A percentile compares a stretch with the other conserved stretches of the same genome.
Evolutionary conservation across 2,888 invertebrate genomes (phyloP).

Genomic region (Plagiodera versicolora): DNA sequence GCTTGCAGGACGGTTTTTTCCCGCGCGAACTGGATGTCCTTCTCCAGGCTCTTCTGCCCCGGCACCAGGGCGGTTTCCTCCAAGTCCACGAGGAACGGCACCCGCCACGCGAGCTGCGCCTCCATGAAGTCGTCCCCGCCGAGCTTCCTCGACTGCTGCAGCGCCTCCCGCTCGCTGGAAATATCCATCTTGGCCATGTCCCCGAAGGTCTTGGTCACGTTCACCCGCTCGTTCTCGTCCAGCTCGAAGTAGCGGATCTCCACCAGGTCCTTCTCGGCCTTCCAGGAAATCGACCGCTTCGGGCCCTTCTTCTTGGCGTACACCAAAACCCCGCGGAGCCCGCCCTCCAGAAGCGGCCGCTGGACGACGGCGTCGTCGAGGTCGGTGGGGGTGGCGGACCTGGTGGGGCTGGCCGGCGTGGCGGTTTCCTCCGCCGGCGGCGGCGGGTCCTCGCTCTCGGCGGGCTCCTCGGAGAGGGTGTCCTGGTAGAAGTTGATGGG

Average conservation of each 20-base stretch:
- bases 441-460: conserved; percentile 33
- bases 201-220: conserved; percentile 88
- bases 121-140: conserved; percentile 80
- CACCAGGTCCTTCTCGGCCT: conserved; percentile 76
- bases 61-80: conserved; percentile 67
- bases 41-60: conserved; percentile 83
- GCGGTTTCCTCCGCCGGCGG: no score
- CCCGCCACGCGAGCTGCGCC: conserved; percentile 76
- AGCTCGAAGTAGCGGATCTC: conserved; percentile 89
- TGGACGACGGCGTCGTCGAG: conserved; percentile 45
- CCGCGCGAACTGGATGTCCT: conserved; percentile 81
- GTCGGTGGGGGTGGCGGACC: conserved; percentile 48
- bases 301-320: conserved; percentile 75
- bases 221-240: conserved; percentile 94
- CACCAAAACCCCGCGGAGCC: conserved; percentile 74
- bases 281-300: conserved; percentile 77
- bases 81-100: conserved; percentile 70
- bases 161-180: conserved; percentile 80
- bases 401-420: conserved; percentile 50
- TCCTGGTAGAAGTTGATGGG: conserved; percentile 88
- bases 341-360: conserved; percentile 54
- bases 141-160: conserved; percentile 75
- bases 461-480: conserved; percentile 62
- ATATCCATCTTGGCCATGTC: conserved; percentile 92
- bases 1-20: conserved; percentile 84